Evolutionary conservation across 2,797 vertebrate genomes (phyloP), one percentile per base, ranked within the genome.

Genomic region (Acropternis orthonyx): DNA sequence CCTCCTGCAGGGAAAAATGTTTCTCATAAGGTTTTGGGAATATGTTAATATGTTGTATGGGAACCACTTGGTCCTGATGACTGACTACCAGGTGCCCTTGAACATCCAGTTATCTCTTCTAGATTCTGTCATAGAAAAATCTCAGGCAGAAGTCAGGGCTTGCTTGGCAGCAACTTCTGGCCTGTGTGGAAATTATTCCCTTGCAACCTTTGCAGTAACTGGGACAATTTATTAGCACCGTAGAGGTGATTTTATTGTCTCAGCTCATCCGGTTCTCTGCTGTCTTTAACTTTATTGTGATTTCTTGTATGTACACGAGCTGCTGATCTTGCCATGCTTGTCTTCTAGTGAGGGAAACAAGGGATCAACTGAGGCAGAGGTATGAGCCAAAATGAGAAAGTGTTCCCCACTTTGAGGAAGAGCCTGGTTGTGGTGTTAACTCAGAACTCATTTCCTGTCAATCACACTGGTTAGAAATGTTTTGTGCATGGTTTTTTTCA

Each of bases 401-500:
- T 2, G 3, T 10, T 85, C 54, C 8, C 26, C 8, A 0, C 26
- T 68, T 48, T 30, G 61, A 44, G 49, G 32, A 63, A 34, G 30
- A 85, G 7, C 27, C 43, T 14, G 7, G 4, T 16, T 17, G 6
- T 32, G 34, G 16, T 1, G 1, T 49, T 62, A 43, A 22, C 10
- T 76, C 32, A 13, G 27, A 67, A 24, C 6, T 52, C 0, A 3
- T 51, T 46, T 59, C 21, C 58, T 62, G 16, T 66, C 54, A 30
- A 7, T 52, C 28, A 1, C 0, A 0, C 5, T 72, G 12, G 14
- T 65, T 76, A 37, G 24, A 22, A 51, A 28, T 24, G 24, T 54
- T 76, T 88, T 13, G 12, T 8, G 22, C 20, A 63, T 49, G 21
- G 11, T 43, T 77, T 71, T 71, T 37, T 71, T 44, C 28, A 5